Conservation (phyloP, 2,113 vertebrate species). For the Caretta caretta region DNA sequence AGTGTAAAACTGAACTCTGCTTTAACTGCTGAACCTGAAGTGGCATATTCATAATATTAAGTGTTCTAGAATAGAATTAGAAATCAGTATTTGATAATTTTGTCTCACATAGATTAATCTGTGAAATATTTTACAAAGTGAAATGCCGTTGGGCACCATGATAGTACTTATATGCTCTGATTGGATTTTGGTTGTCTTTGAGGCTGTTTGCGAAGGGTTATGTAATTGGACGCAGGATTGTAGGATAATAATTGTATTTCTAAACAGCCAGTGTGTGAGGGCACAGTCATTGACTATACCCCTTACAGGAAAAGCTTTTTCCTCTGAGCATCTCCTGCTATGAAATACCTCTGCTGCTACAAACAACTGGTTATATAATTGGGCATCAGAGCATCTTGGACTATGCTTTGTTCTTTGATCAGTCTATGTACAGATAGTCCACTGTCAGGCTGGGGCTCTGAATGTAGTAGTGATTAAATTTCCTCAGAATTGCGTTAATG, state of each 20-base stretch:
- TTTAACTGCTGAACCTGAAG: not conserved
- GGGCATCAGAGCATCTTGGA: not conserved
- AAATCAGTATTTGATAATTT: not conserved
- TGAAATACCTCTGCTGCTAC: not conserved
- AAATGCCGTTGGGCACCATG: not conserved
- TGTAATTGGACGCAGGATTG: not conserved
- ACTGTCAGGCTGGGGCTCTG: not conserved
- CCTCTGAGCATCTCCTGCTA: not conserved
- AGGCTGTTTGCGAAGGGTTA: not conserved
- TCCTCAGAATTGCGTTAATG: not conserved
- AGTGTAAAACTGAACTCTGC: not conserved
- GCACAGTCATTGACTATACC: not conserved
- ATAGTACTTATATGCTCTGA: not conserved
- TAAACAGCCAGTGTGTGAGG: not conserved
- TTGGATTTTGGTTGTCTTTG: not conserved
- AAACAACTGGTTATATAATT: not conserved
- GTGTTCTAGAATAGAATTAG: not conserved
- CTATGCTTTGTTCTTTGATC: not conserved
- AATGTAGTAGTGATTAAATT: not conserved
- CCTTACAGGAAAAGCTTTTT: not conserved
- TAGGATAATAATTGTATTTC: not conserved
- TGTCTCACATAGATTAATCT: not conserved
- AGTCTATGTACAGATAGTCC: not conserved
- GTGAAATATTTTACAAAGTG: not conserved
- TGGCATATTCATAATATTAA: not conserved